Evolutionary conservation across 2,888 invertebrate species (phyloP).

Genomic region (Ellobium chinense): DNA sequence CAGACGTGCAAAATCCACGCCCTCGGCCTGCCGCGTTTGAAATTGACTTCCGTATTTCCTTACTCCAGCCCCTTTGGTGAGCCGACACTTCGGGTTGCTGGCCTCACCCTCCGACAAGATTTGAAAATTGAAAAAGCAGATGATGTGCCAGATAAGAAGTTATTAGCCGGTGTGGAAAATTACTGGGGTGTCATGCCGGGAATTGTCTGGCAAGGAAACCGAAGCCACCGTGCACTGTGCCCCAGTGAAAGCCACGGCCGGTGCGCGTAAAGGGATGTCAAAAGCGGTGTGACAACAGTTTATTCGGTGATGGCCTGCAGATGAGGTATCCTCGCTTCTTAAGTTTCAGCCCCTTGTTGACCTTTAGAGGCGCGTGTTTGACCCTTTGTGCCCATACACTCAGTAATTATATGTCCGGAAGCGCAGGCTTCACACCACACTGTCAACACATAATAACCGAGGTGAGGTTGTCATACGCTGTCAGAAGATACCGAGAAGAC

Average conservation of each 20-base stretch:
- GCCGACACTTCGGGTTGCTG: neutral
- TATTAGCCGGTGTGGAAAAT: constrained; percentile 15
- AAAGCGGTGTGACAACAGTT: constrained; percentile 30
- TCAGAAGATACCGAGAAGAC: too few relatives aligned
- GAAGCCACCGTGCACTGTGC: neutral
- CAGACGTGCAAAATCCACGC: too few relatives aligned
- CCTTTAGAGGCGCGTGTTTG: constrained; percentile 21
- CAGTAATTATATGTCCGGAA: constrained; percentile 22
- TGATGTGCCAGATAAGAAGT: constrained; percentile 28
- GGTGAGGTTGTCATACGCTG: constrained; percentile 2
- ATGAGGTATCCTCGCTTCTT: constrained; percentile 18
- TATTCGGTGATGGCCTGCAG: constrained; percentile 26
- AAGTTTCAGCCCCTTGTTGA: constrained; percentile 34
- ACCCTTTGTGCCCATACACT: constrained; percentile 13
- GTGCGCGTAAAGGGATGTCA: constrained; percentile 22
- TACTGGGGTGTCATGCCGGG: constrained; percentile 7
- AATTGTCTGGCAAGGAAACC: constrained; percentile 19
- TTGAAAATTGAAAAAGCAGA: constrained; percentile 34
- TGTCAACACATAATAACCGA: constrained; percentile 19
- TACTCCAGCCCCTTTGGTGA: constrained; percentile 5
- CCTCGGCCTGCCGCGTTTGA: too few relatives aligned
- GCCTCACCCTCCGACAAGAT: neutral
- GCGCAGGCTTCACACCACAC: neutral
- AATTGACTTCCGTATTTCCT: constrained; percentile 29
- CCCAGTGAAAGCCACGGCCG: neutral